Percentiles rank a stretch among this genome's conserved stretches.
Conservation (phyloP, 1,140 invertebrate genomes). For the Drosophila ohnishii region DNA sequence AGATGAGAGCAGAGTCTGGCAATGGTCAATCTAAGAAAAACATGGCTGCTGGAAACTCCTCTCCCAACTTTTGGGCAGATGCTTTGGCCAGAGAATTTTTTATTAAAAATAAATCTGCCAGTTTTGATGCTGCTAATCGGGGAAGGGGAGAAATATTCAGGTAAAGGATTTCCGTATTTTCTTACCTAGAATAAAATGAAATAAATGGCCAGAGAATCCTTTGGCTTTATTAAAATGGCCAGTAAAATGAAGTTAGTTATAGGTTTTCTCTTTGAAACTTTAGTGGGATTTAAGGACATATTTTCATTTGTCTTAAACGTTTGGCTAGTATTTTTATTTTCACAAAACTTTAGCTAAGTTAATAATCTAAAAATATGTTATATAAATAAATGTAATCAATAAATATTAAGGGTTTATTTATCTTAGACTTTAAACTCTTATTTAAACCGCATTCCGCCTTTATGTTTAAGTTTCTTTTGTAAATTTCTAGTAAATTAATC, state of each 20-base stretch:
- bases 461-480: too few species aligned
- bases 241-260: neutral
- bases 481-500: neutral
- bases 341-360: neutral
- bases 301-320: neutral
- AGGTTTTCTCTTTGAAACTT: neutral
- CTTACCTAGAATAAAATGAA: slow-evolving; percentile 9
- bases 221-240: neutral
- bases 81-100: slow-evolving; percentile 3
- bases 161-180: slow-evolving; percentile 7
- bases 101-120: slow-evolving; percentile 21
- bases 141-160: neutral
- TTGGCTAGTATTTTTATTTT: neutral
- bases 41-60: slow-evolving; percentile 12
- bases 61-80: slow-evolving; percentile 3
- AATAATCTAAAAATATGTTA: neutral
- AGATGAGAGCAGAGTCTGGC: neutral
- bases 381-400: neutral
- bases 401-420: neutral
- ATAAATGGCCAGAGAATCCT: neutral
- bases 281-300: neutral
- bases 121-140: slow-evolving; percentile 3
- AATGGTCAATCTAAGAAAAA: slow-evolving; percentile 6
- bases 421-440: neutral
- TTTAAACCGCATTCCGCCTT: neutral